Base-by-base conservation (phyloP, 2,113 vertebrate genomes). In the Cyanoderma ruficeps region DNA sequence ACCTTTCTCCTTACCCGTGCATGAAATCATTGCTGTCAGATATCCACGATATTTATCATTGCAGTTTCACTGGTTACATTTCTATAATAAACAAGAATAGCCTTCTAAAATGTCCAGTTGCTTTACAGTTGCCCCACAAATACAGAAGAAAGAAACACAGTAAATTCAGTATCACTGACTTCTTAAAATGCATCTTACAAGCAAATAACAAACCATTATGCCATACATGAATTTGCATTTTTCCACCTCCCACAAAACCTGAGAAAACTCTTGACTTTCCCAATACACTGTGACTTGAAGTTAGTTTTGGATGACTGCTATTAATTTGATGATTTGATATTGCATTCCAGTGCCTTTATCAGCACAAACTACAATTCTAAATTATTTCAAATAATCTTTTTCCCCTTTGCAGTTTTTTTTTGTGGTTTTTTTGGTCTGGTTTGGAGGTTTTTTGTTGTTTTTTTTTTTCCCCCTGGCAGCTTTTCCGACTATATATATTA, bases 401-500 rank as follows among this genome's bases (percentile, higher is more conserved):
- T 30, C 16, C 18, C 17, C 8, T 31, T 24, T 25, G 13, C 15
- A 56, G 22, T 44, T 49, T 81, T 64, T 64, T 11, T 2, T 17
- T 41, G 18, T 20, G 35, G 24, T 4, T 27, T 49, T 70, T 69
- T 60, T 24, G 3, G 55, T 35, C 50, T 46, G 14, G 15, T 72
- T 35, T 41, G 33, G 22, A 25, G 23, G 4, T 22, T 47, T 47
- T 74, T 41, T 33, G 30, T 56, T n/a, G 11, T 2, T 22, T 27
- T 19, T 27, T 22, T 9, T 2, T 0, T n/a, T n/a, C n/a, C 2
- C 28, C 16, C 21, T 2, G 2, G 7, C 7, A 74, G 11, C 11
- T 87, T 69, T 68, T n/a, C 27, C 21, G 4, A 23, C 27, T 70
- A 33, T 22, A 61, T 15, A 6, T 53, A 35, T 39, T 21, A 60